Percentiles rank a stretch among this genome's conserved stretches.
Conservation (phyloP, 2,113 vertebrate genomes). For the Callopanchax toddi region DNA sequence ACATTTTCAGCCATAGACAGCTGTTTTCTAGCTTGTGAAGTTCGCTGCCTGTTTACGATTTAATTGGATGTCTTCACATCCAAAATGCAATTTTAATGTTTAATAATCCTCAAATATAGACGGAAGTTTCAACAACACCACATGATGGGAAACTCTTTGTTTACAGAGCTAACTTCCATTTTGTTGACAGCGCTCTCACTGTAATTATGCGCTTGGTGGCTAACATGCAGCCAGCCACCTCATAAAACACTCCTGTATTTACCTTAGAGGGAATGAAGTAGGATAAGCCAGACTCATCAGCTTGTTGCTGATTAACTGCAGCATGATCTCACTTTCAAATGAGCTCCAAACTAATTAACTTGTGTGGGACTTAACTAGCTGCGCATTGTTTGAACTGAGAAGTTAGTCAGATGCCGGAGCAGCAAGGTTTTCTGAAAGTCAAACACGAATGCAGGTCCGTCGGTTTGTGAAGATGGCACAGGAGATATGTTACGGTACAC, state of each 20-base stretch:
- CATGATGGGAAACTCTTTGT: slow-evolving; percentile 10
- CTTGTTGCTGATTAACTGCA: slow-evolving; percentile 41
- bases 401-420: slow-evolving; percentile 1
- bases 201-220: slow-evolving; percentile 21
- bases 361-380: slow-evolving; percentile 22
- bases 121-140: slow-evolving; percentile 10
- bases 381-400: slow-evolving; percentile 20
- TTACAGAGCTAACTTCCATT: slow-evolving; percentile 18
- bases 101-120: slow-evolving; percentile 22
- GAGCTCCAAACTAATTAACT: slow-evolving; percentile 28
- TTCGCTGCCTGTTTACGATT: slow-evolving; percentile 1
- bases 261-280: slow-evolving; percentile 33
- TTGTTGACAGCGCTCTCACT: slow-evolving; percentile 1
- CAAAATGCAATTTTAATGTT: slow-evolving; percentile 18
- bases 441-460: slow-evolving; percentile 18
- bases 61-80: slow-evolving; percentile 9
- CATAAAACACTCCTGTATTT: slow-evolving; percentile 45
- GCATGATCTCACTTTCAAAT: slow-evolving; percentile 48
- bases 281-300: slow-evolving; percentile 27
- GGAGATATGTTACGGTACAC: slow-evolving; percentile 33
- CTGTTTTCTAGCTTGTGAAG: slow-evolving; percentile 1
- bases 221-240: not conserved
- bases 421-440: slow-evolving; percentile 60
- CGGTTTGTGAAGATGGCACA: slow-evolving; percentile 38
- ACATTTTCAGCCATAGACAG: slow-evolving; percentile 5